Evolutionary conservation across 2,113 vertebrate genomes (phyloP).

Genomic region (Osmerus mordax): DNA sequence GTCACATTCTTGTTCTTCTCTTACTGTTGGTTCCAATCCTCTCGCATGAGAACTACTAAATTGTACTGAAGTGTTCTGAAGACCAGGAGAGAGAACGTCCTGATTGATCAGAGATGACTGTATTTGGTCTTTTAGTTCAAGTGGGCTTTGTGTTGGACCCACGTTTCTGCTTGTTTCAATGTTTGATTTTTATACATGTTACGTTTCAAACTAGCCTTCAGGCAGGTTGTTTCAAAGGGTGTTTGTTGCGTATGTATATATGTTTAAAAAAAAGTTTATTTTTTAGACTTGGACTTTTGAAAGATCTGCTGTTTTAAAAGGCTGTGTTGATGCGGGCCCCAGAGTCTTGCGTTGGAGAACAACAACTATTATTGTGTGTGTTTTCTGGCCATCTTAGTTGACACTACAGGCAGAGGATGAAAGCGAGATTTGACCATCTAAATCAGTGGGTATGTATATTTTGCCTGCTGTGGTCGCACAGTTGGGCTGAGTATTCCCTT

Average conservation of each 20-base stretch:
- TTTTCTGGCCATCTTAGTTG: neutral
- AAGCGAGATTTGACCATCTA: neutral
- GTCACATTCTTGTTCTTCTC: neutral
- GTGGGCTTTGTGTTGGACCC: constrained; percentile 22
- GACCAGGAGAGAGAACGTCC: neutral
- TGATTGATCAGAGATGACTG: neutral
- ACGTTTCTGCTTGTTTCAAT: constrained; percentile 6
- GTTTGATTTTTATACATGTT: constrained; percentile 27
- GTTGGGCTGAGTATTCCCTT: no score
- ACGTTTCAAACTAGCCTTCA: constrained; percentile 33
- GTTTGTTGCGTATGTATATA: constrained; percentile 63
- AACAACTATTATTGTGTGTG: neutral
- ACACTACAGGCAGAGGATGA: neutral
- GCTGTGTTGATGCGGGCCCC: constrained; percentile 32
- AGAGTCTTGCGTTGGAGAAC: neutral
- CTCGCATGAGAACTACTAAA: no score
- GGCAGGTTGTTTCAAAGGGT: constrained; percentile 33
- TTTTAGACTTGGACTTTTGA: constrained; percentile 63
- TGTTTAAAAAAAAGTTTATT: constrained; percentile 56
- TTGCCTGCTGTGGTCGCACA: neutral
- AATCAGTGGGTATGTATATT: constrained; percentile 1
- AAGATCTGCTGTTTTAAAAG: constrained; percentile 55
- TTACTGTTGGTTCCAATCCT: neutral
- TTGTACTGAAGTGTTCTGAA: neutral
- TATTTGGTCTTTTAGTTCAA: constrained; percentile 12